Evolutionary conservation across 1,140 invertebrate genomes (phyloP), one percentile per base, ranked within the genome.

Genomic region (Drosophila pandora): DNA sequence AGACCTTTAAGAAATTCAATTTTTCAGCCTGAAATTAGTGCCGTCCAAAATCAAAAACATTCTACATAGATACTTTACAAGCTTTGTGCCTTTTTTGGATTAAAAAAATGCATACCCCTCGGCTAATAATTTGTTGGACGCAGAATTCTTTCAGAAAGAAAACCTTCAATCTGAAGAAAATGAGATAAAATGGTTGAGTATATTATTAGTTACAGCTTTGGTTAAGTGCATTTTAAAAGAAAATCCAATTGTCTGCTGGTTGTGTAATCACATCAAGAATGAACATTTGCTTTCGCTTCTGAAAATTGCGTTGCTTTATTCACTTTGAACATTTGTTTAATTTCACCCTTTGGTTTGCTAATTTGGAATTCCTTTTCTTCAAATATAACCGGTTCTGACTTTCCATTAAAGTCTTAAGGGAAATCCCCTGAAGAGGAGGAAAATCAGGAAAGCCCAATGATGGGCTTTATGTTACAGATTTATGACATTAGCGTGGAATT

Each of bases 391-490:
- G 25, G 25, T 28, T 28, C 41, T 8, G 34, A 56, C 8, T 56
- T 69, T 68, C 41, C 63, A 45, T 75, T 67, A 75, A 75, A 59
- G 32, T 8, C 13, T 45, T n/a, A 45, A 48, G 8, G 0, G 43
- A 23, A 57, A 69, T 52, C 8, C 17, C 4, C 9, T 17, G 17
- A 62, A 22, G 23, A 8, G 22, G 13, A 43, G 52, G 32, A 73
- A 22, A 53, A 39, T 49, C 25, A 32, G 47, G 50, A 10, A 3
- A 17, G 41, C 8, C 1, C 9, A 21, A 10, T 25, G 23, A 23
- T 17, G 17, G 34, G 54, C 72, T 76, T 76, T 54, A 68, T 76
- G 61, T 76, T 68, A 50, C 72, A 76, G 54, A 76, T 76, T 76
- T 76, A 75, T 75, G 71, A 39, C 39, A 64, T 54, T 43, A 64